Base-by-base conservation (phyloP, 2,113 vertebrate species). In the Pteruthius melanotis region DNA sequence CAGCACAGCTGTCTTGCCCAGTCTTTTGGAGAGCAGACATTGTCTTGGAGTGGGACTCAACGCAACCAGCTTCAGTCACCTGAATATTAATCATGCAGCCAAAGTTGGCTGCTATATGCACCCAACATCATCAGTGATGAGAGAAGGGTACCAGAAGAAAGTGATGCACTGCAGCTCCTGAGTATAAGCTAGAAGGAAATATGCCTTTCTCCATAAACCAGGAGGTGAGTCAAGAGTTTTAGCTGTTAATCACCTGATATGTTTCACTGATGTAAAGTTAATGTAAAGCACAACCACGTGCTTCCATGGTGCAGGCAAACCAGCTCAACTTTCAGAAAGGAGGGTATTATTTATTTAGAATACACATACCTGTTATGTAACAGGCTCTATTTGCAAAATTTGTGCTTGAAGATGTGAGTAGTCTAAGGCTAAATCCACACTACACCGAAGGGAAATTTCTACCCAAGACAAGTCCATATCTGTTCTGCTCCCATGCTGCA, bases 271-370 rank as follows among this genome's bases (percentile, higher is more conserved):
- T 47, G 10, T 69, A 53, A 80, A 80, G 11, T 60, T 56, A n/a
- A 63, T 28, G 22, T 52, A 76, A 89, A 89, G 21, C 22, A 63
- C 20, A 68, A 42, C 20, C 33, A 35, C 0, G 0, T 28, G 30
- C 2, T 69, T 77, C 15, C 30, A 17, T 0, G 0, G 9, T 7
- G 7, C 15, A 82, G 22, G 11, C 0, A 5, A 91, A 52, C 39
- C 31, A 89, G 63, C 15, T 8, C 44, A 59, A 11, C 31, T 47
- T 78, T 52, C 42, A 89, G 50, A 81, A 77, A 64, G 8, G 22
- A 66, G 30, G 24, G 5, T 61, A 61, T 54, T 49, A 28, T 22
- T 74, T 82, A 53, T 75, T 71, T 71, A 53, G 31, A 92, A 75
- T 27, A 37, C 6, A 54, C 0, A 3, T 39, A 35, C 2, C 4